These are phyloP conservation scores for Abscondita cerata DNA, from an alignment of 2,888 invertebrate genomes.

Conservation along the genomic window DNA sequence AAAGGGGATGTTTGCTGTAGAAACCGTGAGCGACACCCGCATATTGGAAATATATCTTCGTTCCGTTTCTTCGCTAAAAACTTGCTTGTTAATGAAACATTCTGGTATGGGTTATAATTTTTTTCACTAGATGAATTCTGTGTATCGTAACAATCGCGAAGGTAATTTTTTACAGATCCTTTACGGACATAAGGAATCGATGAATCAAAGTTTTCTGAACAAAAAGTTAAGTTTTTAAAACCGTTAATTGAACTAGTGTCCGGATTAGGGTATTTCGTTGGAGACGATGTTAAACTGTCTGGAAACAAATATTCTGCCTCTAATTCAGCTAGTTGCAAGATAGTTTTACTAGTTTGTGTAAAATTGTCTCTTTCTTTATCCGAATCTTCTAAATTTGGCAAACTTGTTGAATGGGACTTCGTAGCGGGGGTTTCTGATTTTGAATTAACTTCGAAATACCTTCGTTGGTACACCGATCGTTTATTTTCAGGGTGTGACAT, in stretches of 20 bases:
- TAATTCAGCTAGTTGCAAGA: conserved; percentile 60
- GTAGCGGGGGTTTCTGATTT: background rate
- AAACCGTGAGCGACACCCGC: conserved; percentile 18
- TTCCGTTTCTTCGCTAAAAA: conserved; percentile 44
- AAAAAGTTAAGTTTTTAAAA: background rate
- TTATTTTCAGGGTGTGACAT: conserved; percentile 10
- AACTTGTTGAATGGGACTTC: background rate
- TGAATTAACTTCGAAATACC: background rate
- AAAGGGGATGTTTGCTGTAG: conserved; percentile 38
- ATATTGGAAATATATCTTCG: conserved; percentile 12
- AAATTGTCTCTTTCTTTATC: conserved; percentile 39
- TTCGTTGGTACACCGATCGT: background rate
- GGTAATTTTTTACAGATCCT: conserved; percentile 24
- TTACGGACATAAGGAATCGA: conserved; percentile 17
- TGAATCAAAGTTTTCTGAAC: background rate
- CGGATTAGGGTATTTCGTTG: conserved; percentile 25
- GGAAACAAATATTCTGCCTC: conserved; percentile 48
- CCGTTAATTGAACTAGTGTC: background rate
- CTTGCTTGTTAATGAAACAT: conserved; percentile 44
- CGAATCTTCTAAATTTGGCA: background rate
- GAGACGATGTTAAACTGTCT: conserved; percentile 50
- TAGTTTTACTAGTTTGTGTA: conserved; percentile 68
- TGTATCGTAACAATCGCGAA: conserved; percentile 8
- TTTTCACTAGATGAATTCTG: background rate
- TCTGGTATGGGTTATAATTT: conserved; percentile 15